Base-by-base conservation (phyloP, 2,888 invertebrate species). In the Sphaerophoria taeniata region DNA sequence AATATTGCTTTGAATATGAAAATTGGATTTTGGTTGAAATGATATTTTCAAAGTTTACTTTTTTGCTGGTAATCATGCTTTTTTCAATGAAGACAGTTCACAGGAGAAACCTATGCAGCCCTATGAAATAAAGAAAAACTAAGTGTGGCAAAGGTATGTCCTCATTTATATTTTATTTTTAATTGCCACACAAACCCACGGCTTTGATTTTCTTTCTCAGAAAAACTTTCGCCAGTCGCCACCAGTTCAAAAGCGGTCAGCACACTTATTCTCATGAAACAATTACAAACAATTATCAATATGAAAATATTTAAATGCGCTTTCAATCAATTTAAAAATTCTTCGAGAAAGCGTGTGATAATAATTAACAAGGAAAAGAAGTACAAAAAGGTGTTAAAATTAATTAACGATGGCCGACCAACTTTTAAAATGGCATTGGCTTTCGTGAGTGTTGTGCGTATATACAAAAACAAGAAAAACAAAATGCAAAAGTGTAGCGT, bases 361-460 rank as follows among this genome's bases (percentile, higher is more conserved):
- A 12, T 43, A 43, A 43, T 43, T 43, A 43, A 43, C 1, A 24
- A 43, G 43, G 43, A 6, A 43, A 43, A 43, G 12, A 43, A 12
- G 3, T 43, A 60, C 39, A 16, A 3, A 60, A 60, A 43, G 43
- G 39, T 60, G 39, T 58, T 39, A 43, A 60, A 60, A 60, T 43
- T 24, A 43, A 60, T 60, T 60, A 60, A 60, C 39, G 6, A 60
- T 9, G 16, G 36, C 24, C 39, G 6, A 39, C 36, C 36, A 58
- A 36, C 12, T 39, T 24, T 60, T 60, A 6, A 60, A 60, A 60
- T 60, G 24, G 12, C 24, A 60, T 24, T 43, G 60, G 24, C 24
- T 31, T 24, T 24, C 24, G 7, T 12, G 43, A 12, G 24, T 24
- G 3, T 16, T 12, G 16, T 43, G 3, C 34, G 39, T 16, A 43